Base-by-base conservation (phyloP, 2,797 vertebrate species). In the Takifugu rubripes region DNA sequence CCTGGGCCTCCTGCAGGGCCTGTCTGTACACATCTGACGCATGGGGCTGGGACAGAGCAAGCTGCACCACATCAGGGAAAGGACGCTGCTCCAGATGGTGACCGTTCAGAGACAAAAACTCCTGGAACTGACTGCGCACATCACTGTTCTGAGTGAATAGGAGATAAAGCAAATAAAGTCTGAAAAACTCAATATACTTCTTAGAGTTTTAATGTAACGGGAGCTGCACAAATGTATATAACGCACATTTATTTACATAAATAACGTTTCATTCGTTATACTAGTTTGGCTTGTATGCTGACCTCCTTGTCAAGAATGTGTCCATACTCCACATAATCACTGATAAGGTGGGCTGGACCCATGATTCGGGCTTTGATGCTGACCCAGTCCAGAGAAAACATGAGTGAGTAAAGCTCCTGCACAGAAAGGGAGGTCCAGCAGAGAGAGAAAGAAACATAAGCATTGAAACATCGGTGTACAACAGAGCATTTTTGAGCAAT, bases 361-460 rank as follows among this genome's bases (percentile, higher is more conserved):
- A 98, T 90, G 5, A 96, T 75, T 80, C 84, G 87, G 21, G 94
- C 92, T 86, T 99, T 99, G 68, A 90, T 89, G 86, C 90, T 93
- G 82, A 99, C 92, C 97, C 97, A 99, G 49, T 98, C 93, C 81
- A 99, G 85, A 24, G 96, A 98, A 84, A 99, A 98, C 92, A 99
- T 90, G 64, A 98, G 91, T 3, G 90, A 86, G 81, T 79, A 79
- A 25, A 99, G 94, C 54, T 98, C 96, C 97, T 99, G 9, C 2
- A 68, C 12, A 65, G 11, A 61, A n/a, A 24, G 27, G 16, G 21
- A 66, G 27, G 25, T 0, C 12, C 42, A 51, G 61, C 3, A 53
- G 5, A 10, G 21, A 24, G 17, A 51, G 3, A 44, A 3, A 50
- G 16, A 56, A 0, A 54, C 1, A 11, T 1, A 27, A 12, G 29